Evolutionary conservation across 1,140 invertebrate species (phyloP).

Genomic region (Brachionus paranguensis): DNA sequence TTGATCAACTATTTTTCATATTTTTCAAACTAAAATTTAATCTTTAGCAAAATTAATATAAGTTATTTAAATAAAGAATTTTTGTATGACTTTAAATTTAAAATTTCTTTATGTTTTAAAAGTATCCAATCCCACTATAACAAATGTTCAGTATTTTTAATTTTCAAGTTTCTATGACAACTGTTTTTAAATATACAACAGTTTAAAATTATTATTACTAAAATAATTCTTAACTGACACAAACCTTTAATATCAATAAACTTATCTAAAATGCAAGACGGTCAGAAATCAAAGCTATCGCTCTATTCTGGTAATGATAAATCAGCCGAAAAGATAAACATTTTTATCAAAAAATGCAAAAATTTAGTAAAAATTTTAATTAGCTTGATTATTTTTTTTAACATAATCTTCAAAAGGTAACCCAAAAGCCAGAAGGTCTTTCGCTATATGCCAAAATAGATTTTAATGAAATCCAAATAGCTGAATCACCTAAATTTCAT

Average conservation of each 20-base stretch:
- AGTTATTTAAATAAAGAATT: no score
- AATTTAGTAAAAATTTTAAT: slow-evolving; percentile 1
- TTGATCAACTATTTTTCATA: no score
- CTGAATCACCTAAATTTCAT: slow-evolving; percentile 13
- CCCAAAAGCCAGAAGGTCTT: slow-evolving; percentile 34
- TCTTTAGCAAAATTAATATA: no score
- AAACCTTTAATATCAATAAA: background rate
- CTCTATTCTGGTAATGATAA: slow-evolving; percentile 24
- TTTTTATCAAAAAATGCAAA: slow-evolving; percentile 39
- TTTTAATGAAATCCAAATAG: slow-evolving; percentile 25
- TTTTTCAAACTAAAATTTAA: no score
- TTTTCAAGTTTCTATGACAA: slow-evolving; percentile 8
- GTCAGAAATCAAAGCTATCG: slow-evolving; percentile 22
- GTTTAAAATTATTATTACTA: background rate
- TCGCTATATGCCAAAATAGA: slow-evolving; percentile 29
- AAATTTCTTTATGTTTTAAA: no score
- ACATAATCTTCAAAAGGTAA: background rate
- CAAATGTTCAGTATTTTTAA: background rate
- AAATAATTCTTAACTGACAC: background rate
- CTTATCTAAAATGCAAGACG: slow-evolving; percentile 19
- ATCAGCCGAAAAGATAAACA: slow-evolving; percentile 18
- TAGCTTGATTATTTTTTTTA: background rate
- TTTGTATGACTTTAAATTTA: no score
- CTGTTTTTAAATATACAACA: background rate
- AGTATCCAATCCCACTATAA: background rate